Percentiles rank a stretch among this genome's conserved stretches.
These are phyloP conservation scores for Regulus satrapa DNA, from an alignment of 2,113 vertebrate genomes.

Conservation along the genomic window DNA sequence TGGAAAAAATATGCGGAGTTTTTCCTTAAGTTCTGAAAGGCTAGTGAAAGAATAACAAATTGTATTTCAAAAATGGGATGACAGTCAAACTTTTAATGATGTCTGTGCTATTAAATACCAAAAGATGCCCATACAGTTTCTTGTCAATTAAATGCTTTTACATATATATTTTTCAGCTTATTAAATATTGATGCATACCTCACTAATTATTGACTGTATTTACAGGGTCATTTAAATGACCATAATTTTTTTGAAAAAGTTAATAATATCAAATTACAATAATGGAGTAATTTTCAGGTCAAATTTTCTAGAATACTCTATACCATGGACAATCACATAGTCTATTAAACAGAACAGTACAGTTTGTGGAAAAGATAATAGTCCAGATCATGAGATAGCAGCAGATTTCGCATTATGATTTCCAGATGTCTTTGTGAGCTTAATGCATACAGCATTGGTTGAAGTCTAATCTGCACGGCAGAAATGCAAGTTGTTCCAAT, in stretches of 20 bases:
- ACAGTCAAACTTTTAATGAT: constrained; percentile 27
- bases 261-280: constrained; percentile 33
- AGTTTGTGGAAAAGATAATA: constrained; percentile 21
- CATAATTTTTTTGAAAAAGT: constrained; percentile 8
- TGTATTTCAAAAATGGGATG: constrained; percentile 46
- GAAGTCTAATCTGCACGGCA: not conserved
- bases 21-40: constrained; percentile 48
- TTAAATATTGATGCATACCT: constrained; percentile 50
- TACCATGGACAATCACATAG: not conserved
- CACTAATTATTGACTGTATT: constrained; percentile 36
- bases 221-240: constrained; percentile 34
- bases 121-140: not conserved
- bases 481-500: not conserved
- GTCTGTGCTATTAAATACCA: constrained; percentile 30
- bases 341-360: not conserved
- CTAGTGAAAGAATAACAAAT: constrained; percentile 51
- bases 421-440: constrained; percentile 28
- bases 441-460: constrained; percentile 22
- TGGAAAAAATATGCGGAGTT: not conserved
- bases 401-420: constrained; percentile 2
- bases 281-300: constrained; percentile 26
- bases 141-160: constrained; percentile 35
- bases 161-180: constrained; percentile 24
- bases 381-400: not conserved
- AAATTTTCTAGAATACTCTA: not conserved